phyloP scores from a whole-genome alignment of 2,888 invertebrate species.

The Melangyna quadrimaculata region DNA sequence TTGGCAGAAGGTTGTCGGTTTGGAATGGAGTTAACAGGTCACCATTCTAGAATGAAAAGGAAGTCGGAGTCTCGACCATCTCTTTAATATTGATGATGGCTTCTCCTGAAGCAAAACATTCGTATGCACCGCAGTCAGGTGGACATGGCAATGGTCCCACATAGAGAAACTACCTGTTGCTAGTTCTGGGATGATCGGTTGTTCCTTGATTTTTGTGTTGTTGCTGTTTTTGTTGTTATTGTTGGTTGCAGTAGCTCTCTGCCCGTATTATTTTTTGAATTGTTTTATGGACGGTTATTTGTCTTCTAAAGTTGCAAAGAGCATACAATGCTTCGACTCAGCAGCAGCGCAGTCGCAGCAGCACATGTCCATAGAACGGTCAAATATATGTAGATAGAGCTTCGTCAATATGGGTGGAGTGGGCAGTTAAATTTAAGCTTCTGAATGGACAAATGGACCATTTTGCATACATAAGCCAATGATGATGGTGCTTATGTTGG shows the following conservation, averaged over 20 bases:
- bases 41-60: constrained; percentile 35
- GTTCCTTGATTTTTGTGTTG: not conserved
- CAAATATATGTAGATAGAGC: not conserved
- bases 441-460: constrained; percentile 64
- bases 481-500: constrained; percentile 22
- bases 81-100: constrained; percentile 33
- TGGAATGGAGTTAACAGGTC: constrained; percentile 70
- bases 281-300: constrained; percentile 65
- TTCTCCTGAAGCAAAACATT: constrained; percentile 12
- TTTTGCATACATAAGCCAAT: constrained; percentile 59
- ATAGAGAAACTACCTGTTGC: constrained; percentile 63
- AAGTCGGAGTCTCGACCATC: not conserved
- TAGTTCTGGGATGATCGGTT: constrained; percentile 46
- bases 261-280: constrained; percentile 62
- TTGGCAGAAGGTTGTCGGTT: constrained; percentile 58
- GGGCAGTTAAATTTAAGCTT: constrained; percentile 61
- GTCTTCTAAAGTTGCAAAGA: constrained; percentile 38
- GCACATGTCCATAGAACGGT: constrained; percentile 1
- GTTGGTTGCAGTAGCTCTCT: constrained; percentile 17
- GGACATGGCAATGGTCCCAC: not conserved
- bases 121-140: not conserved
- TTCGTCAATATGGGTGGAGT: constrained; percentile 63
- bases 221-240: constrained; percentile 29
- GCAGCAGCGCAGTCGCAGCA: not conserved
- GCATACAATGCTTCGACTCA: not conserved